Conservation (phyloP, 2,797 vertebrate genomes). For the Pseudomugil gertrudae region DNA sequence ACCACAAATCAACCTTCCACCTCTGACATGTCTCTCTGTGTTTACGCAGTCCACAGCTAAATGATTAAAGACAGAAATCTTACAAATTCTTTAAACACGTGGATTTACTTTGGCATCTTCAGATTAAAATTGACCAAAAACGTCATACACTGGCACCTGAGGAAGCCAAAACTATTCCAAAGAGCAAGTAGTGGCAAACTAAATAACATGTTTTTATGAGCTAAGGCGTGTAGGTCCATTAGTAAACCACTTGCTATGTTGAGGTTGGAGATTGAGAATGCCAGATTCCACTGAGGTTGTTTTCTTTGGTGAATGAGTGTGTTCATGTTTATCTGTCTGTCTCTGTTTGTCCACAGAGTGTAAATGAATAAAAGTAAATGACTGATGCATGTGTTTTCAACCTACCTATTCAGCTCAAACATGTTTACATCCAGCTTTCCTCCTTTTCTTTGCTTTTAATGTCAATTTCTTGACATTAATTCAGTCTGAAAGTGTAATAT, state of each 20-base stretch:
- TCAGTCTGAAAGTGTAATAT: slow-evolving; percentile 39
- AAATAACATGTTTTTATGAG: slow-evolving; percentile 76
- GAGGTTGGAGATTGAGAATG: slow-evolving; percentile 61
- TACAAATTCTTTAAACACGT: slow-evolving; percentile 32
- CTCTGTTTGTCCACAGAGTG: slow-evolving; percentile 31
- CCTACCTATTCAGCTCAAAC: slow-evolving; percentile 12
- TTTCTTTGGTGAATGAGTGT: slow-evolving; percentile 62
- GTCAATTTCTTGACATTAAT: slow-evolving; percentile 26
- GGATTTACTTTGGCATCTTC: slow-evolving; percentile 62
- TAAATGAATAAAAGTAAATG: slow-evolving; percentile 49
- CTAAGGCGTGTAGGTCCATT: slow-evolving; percentile 71
- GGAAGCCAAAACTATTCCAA: slow-evolving; percentile 70
- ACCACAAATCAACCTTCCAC: slow-evolving; percentile 7
- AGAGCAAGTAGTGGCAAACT: slow-evolving; percentile 61
- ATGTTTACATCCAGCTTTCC: slow-evolving; percentile 38
- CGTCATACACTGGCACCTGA: slow-evolving; percentile 65
- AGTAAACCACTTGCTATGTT: slow-evolving; percentile 75
- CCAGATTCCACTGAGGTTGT: slow-evolving; percentile 68
- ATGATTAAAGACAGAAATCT: slow-evolving; percentile 50
- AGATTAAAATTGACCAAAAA: slow-evolving; percentile 57
- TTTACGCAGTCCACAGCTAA: slow-evolving; percentile 12
- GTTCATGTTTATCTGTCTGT: slow-evolving; percentile 49
- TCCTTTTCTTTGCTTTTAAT: slow-evolving; percentile 17
- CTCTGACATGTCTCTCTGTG: slow-evolving; percentile 2
- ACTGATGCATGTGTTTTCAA: slow-evolving; percentile 43